Base-by-base conservation (phyloP, 2,888 invertebrate species). In the Coelinius sp. region DNA sequence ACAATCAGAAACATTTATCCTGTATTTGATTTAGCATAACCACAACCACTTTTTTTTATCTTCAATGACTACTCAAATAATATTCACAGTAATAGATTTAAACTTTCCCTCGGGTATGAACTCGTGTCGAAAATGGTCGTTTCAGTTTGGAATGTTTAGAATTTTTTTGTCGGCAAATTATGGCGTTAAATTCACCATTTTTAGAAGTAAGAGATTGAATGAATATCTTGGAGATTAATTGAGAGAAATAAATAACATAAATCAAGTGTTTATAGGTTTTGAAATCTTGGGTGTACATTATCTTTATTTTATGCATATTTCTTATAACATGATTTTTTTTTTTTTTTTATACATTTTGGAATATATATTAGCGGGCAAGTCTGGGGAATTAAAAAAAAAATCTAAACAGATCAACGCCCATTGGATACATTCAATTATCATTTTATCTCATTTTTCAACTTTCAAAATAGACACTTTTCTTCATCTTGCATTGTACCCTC, bases 311-410 rank as follows among this genome's bases (percentile, higher is more conserved):
- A 80, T 81, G 75, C 74, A 71, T 81, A 82, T 81, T 53, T 76
- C 77, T 82, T 77, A 77, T 80, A 84, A 84, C 81, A 84, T 66
- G 70, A 41, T 75, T 63, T 49, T 64, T 70, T 35, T 25, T 22
- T 75, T 79, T 79, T 66, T 75, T 77, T 82, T 77, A 80, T 81
- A 81, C 77, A 78, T 44, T 27, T 68, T 24, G 79, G 78, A 79
- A 82, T 82, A 83, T 80, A 80, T 79, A 81, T 76, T 79, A 75
- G 79, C 75, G 82, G 83, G 79, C 82, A 81, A 81, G 81, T 83
- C 78, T n/a, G 41, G 76, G 79, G 76, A 82, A 82, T 81, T n/a
- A n/a, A n/a, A 84, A 83, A 82, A 84, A 83, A 82, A 79, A 79
- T 78, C 70, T 41, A 78, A 81, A 68, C 78, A 77, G 76, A 80